Evolutionary conservation across 2,888 invertebrate genomes (phyloP).

Genomic region (Ophion ventricosus): DNA sequence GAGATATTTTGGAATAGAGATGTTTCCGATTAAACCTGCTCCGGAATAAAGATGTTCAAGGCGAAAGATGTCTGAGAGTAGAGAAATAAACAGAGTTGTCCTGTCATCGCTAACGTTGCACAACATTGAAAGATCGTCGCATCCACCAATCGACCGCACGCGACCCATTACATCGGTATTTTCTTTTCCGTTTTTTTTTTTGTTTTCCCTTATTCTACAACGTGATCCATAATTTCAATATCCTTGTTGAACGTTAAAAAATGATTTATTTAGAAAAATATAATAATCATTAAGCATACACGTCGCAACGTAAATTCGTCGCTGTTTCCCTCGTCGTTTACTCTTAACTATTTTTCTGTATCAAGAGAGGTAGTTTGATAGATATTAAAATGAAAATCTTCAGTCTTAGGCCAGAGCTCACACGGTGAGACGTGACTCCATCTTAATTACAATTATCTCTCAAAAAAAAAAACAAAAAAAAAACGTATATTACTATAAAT

Average conservation of each 20-base stretch:
- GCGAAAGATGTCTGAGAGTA: no score
- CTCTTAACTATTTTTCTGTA: constrained; percentile 3
- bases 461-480: no score
- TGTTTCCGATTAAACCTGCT: no score
- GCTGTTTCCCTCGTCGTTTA: constrained; percentile 3
- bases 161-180: no score
- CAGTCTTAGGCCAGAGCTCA: constrained; percentile 19
- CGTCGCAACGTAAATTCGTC: constrained; percentile 11
- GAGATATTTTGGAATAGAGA: no score
- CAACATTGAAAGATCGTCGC: no score
- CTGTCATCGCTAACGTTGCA: no score
- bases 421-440: constrained; percentile 27
- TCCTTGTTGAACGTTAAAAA: constrained; percentile 5
- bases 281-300: background rate
- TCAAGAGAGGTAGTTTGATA: constrained; percentile 17
- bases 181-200: no score
- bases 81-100: no score
- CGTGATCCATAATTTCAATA: background rate
- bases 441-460: background rate
- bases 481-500: constrained; percentile 30
- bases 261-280: constrained; percentile 22
- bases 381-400: constrained; percentile 1
- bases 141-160: no score
- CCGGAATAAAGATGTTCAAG: no score
- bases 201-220: background rate